These are phyloP conservation scores for Bubo scandiacus DNA, from an alignment of 2,113 vertebrate species.

Conservation along the genomic window DNA sequence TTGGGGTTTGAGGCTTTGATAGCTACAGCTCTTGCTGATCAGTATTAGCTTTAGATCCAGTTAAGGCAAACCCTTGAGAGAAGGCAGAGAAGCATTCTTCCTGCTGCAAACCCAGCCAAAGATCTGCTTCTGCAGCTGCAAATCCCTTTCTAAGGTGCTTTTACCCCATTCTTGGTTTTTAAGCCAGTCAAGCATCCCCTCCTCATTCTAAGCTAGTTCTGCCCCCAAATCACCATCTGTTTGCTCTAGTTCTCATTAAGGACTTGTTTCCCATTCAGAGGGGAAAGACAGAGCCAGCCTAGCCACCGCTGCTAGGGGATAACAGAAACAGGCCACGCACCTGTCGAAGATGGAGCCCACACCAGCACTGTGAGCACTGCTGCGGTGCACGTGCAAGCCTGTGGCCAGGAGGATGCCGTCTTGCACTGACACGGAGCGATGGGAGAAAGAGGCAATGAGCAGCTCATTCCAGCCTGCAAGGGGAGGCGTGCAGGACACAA, in stretches of 20 bases:
- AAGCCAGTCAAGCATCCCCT: neutral
- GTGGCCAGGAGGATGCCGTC: conserved; percentile 95
- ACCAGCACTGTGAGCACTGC: conserved; percentile 93
- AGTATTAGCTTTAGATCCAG: neutral
- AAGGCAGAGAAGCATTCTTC: neutral
- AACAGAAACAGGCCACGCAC: conserved; percentile 48
- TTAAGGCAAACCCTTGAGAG: neutral
- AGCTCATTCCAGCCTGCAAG: conserved; percentile 92
- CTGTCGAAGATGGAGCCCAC: conserved; percentile 97
- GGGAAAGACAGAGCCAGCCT: neutral
- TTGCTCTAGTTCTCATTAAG: neutral
- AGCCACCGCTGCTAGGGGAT: neutral
- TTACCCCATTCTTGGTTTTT: neutral
- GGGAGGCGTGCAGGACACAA: neutral
- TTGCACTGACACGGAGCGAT: conserved; percentile 92
- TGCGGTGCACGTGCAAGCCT: conserved; percentile 91
- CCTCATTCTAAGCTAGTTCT: neutral
- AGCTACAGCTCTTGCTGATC: neutral
- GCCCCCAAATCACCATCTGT: neutral
- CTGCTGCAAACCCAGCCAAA: neutral
- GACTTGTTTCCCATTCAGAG: neutral
- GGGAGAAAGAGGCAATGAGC: conserved; percentile 95
- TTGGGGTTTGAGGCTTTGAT: neutral
- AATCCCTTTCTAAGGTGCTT: neutral
- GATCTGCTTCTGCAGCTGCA: neutral